Base-by-base conservation (phyloP, 2,888 invertebrate species). In the Zootermopsis nevadensis region DNA sequence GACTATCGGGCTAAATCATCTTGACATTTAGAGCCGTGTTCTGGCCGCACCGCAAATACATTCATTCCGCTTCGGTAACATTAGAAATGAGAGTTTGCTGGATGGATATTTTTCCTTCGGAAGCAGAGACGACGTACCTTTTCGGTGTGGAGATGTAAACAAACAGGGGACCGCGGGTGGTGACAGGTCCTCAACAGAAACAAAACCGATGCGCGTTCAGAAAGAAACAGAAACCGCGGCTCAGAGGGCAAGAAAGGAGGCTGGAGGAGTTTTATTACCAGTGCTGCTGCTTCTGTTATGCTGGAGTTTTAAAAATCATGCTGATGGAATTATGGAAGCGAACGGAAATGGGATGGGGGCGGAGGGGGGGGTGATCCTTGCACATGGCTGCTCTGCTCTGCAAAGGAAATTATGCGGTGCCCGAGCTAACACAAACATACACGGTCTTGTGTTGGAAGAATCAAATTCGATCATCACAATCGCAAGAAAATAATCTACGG, bases 261-360 rank as follows among this genome's bases (percentile, higher is more conserved):
- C 7, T 77, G 77, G 24, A 77, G 31, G 15, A 72, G 24, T 77
- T 83, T 83, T 83, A 83, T 83, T 83, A 55, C 83, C 31, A 8
- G 33, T 80, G 31, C 33, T 72, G 80, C 72, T 80, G 69, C 48
- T 72, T 77, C 31, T 48, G 48, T 60, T 60, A 7, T 7, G 60
- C n/a, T 74, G 27, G 66, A 66, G 66, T 77, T 67, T 60, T 83
- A 83, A 81, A 80, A 83, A 74, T 72, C 79, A 74, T 33, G 83
- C 60, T 80, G 83, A 83, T 80, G 80, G 83, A 83, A 83, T 83
- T 83, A 83, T 83, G 80, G 83, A 69, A 79, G 66, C 72, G 72
- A 48, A 55, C 74, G 80, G 77, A 83, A 80, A 80, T 72, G 74
- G 83, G 67, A 74, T 79, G 27, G 60, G 60, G 27, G 76, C 42